A percentile compares a stretch with the other conserved stretches of the same genome.
phyloP scores from a whole-genome alignment of 2,113 vertebrate species.

The Nycticorax nycticorax region DNA sequence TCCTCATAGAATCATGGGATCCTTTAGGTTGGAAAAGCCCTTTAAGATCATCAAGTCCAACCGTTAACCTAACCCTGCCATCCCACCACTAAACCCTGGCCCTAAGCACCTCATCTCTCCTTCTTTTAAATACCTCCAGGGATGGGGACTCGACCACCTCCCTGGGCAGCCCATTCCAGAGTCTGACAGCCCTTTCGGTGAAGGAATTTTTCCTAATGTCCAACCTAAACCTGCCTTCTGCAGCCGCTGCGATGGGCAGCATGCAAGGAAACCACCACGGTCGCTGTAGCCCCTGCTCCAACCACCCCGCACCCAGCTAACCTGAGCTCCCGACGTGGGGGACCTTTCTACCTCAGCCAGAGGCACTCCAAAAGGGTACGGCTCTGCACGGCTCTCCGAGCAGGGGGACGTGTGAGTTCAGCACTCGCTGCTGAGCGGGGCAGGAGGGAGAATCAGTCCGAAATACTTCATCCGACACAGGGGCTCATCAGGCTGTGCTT shows the following conservation, averaged over 20 bases:
- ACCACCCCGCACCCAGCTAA: background rate
- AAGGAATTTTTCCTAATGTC: no score
- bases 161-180: no score
- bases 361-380: rapidly evolving
- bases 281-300: background rate
- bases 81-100: no score
- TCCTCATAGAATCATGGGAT: background rate
- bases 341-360: background rate
- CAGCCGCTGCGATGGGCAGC: background rate
- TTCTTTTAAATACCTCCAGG: no score
- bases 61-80: no score
- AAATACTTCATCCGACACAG: background rate
- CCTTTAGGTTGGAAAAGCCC: background rate
- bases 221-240: background rate
- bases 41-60: no score
- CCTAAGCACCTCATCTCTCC: no score
- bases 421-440: background rate
- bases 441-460: background rate
- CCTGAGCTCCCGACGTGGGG: background rate
- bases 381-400: rapidly evolving
- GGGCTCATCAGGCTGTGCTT: background rate
- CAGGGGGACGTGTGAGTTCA: background rate
- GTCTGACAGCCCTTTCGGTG: no score
- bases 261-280: background rate
- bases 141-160: no score